Evolutionary conservation across 2,888 invertebrate genomes (phyloP).

Genomic region (Corythucha ciliata): DNA sequence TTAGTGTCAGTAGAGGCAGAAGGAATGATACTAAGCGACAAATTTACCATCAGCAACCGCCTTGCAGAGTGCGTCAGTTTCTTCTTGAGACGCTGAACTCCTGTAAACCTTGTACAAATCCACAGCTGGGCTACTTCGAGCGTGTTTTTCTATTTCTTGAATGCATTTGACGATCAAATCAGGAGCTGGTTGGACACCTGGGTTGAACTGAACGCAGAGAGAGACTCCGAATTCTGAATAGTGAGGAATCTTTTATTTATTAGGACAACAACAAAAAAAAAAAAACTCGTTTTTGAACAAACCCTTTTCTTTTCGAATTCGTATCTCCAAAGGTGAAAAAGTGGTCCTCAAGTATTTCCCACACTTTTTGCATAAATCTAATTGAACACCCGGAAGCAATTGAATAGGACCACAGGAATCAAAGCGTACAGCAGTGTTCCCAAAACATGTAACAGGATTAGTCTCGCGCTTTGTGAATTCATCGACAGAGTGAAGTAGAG

Average conservation of each 20-base stretch:
- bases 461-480: conserved; percentile 46
- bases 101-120: conserved; percentile 60
- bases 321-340: too few relatives aligned
- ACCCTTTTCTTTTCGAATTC: conserved; percentile 8
- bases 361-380: conserved; percentile 64
- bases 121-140: conserved; percentile 44
- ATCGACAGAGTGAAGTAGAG: conserved; percentile 57
- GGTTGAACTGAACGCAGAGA: conserved; percentile 53
- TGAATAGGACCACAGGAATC: conserved; percentile 14
- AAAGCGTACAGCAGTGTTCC: conserved; percentile 20
- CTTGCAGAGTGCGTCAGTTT: conserved; percentile 49
- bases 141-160: conserved; percentile 52
- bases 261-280: conserved; percentile 3
- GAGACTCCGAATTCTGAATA: conserved; percentile 53
- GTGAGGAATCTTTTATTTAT: conserved; percentile 18
- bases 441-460: conserved; percentile 17
- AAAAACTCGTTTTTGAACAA: background rate
- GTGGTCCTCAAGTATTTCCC: conserved; percentile 60
- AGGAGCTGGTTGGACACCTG: conserved; percentile 50
- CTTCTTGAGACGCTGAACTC: conserved; percentile 51
- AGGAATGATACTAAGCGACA: too few relatives aligned
- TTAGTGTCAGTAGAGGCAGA: too few relatives aligned
- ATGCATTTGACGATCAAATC: conserved; percentile 51
- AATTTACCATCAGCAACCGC: conserved; percentile 45
- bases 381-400: conserved; percentile 30